Evolutionary conservation across 2,888 invertebrate genomes (phyloP).

Genomic region (Chrysodeixis includens): DNA sequence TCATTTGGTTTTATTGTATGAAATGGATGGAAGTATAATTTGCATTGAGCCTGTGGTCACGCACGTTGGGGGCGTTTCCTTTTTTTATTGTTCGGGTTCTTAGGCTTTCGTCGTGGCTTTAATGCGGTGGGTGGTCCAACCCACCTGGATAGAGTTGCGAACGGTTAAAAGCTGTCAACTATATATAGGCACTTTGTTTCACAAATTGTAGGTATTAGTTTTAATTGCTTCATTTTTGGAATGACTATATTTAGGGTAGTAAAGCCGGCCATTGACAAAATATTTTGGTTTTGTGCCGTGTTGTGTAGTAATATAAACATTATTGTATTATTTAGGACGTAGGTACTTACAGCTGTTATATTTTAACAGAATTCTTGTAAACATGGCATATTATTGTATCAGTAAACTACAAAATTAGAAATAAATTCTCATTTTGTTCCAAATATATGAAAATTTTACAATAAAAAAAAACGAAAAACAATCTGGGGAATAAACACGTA

Average conservation of each 20-base stretch:
- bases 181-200: slow-evolving; percentile 47
- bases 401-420: no score
- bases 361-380: neutral
- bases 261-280: slow-evolving; percentile 27
- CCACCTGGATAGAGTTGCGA: slow-evolving; percentile 61
- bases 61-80: slow-evolving; percentile 79
- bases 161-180: slow-evolving; percentile 60
- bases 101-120: slow-evolving; percentile 77
- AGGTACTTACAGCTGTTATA: neutral
- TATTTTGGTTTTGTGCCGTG: slow-evolving; percentile 17
- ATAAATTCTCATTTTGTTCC: no score
- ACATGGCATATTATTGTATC: no score
- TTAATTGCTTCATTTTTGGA: slow-evolving; percentile 55
- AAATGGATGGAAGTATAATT: slow-evolving; percentile 87
- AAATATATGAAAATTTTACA: no score
- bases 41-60: slow-evolving; percentile 87
- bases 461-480: no score
- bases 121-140: slow-evolving; percentile 71
- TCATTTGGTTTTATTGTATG: slow-evolving; percentile 88
- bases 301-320: neutral
- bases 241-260: slow-evolving; percentile 40
- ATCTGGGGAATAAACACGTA: no score
- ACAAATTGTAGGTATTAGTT: slow-evolving; percentile 50
- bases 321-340: neutral
- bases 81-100: slow-evolving; percentile 81